phyloP scores from a whole-genome alignment of 2,797 vertebrate genomes.

The Scarus forsteni region DNA sequence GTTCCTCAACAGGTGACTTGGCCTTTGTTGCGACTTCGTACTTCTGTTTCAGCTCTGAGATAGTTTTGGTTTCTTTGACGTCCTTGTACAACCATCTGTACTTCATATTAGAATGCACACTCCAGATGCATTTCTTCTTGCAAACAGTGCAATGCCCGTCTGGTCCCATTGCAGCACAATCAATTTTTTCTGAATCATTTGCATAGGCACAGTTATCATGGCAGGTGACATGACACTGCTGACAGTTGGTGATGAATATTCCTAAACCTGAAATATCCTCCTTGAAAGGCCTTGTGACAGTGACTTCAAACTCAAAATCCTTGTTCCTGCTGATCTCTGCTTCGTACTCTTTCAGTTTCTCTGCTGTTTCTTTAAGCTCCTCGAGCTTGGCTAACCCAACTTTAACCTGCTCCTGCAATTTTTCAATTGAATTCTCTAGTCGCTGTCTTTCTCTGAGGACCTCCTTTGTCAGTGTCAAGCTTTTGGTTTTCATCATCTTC shows the following conservation, averaged over 20 bases:
- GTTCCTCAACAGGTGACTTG: background rate
- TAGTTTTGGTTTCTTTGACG: background rate
- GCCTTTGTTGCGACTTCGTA: slow-evolving; percentile 29
- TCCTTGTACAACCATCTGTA: slow-evolving; percentile 27
- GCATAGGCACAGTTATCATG: background rate
- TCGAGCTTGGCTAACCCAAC: slow-evolving; percentile 28
- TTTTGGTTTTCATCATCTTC: slow-evolving; percentile 12
- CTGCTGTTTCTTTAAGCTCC: slow-evolving; percentile 29
- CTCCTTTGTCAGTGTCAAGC: slow-evolving; percentile 33
- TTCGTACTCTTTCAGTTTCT: slow-evolving; percentile 8
- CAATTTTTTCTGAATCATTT: rapidly evolving
- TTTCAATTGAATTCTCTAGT: slow-evolving; percentile 1
- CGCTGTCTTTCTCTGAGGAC: slow-evolving; percentile 19
- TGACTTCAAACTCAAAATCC: slow-evolving; percentile 34
- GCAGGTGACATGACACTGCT: slow-evolving; percentile 20
- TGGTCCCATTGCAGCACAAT: slow-evolving; percentile 11
- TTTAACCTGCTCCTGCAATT: slow-evolving; percentile 30
- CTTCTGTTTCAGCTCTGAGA: slow-evolving; percentile 35
- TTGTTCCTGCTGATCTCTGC: slow-evolving; percentile 41
- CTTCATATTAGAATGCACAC: slow-evolving; percentile 30
- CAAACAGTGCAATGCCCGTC: slow-evolving; percentile 26
- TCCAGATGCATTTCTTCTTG: slow-evolving; percentile 32
- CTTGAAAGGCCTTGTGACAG: rapidly evolving
- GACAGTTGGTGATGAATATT: slow-evolving; percentile 19
- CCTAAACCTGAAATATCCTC: background rate